Evolutionary conservation across 2,888 invertebrate genomes (phyloP).

Genomic region (Sepioteuthis lessoniana): DNA sequence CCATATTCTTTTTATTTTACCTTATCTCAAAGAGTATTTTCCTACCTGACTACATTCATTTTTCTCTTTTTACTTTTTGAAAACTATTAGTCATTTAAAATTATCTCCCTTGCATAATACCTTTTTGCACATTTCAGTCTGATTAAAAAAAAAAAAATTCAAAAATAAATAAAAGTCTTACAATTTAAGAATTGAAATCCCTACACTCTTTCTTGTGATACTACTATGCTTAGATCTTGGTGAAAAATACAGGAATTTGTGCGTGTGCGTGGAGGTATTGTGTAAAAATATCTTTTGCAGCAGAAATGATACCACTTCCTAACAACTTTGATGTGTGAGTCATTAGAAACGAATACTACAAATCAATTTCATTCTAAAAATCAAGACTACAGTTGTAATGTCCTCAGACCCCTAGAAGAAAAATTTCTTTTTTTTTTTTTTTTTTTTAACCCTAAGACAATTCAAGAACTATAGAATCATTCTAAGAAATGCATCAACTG

Average conservation of each 20-base stretch:
- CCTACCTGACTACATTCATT: background rate
- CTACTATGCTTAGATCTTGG: too few relatives aligned
- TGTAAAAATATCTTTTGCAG: background rate
- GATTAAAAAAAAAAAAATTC: too few relatives aligned
- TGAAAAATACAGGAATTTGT: too few relatives aligned
- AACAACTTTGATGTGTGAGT: background rate
- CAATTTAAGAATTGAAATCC: too few relatives aligned
- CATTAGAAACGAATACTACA: background rate
- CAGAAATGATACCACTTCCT: background rate
- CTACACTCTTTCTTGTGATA: background rate
- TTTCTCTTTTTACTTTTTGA: background rate
- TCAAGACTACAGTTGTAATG: background rate
- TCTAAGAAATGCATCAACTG: too few relatives aligned
- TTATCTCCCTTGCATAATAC: background rate
- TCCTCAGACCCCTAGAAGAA: background rate
- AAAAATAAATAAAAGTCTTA: too few relatives aligned
- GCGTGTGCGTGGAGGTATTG: accelerated
- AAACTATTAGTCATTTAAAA: background rate
- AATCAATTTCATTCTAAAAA: background rate
- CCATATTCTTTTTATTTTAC: background rate
- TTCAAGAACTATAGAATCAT: background rate
- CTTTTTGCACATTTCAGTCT: background rate
- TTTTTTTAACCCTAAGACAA: background rate
- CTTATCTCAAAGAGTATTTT: too few relatives aligned
- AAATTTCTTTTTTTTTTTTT: too few relatives aligned